Evolutionary conservation across 2,888 invertebrate species (phyloP).

Genomic region (Drosophila picticornis): DNA sequence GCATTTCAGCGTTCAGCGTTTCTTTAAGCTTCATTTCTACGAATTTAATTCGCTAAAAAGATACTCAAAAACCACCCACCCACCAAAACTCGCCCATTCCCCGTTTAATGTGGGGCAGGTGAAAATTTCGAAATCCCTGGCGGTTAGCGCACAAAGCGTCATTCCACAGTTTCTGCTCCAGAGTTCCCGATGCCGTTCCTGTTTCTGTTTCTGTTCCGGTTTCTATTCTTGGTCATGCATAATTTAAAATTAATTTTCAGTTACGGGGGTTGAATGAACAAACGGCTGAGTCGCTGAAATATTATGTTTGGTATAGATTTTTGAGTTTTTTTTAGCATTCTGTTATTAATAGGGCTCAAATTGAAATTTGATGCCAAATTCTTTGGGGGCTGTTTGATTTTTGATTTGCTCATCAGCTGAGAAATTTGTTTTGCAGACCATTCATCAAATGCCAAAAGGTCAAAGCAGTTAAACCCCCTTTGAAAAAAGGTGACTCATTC

Average conservation of each 20-base stretch:
- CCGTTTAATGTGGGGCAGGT: conserved; percentile 71
- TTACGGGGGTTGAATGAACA: conserved; percentile 31
- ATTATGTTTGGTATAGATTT: conserved; percentile 44
- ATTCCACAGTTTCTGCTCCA: conserved; percentile 25
- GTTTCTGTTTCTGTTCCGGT: background rate
- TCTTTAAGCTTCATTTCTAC: conserved; percentile 43
- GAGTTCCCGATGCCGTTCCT: background rate
- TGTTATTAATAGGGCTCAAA: conserved; percentile 70
- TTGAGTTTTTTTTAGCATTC: conserved; percentile 42
- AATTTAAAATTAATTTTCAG: conserved; percentile 78
- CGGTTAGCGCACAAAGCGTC: conserved; percentile 55
- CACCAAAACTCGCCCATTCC: background rate
- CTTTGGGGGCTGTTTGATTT: conserved; percentile 49
- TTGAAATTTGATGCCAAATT: conserved; percentile 68
- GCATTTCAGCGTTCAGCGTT: conserved; percentile 3
- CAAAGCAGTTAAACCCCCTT: conserved; percentile 7
- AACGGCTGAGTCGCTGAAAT: conserved; percentile 55
- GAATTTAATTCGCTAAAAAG: conserved; percentile 46
- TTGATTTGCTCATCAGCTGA: conserved; percentile 39
- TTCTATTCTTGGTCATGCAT: conserved; percentile 68
- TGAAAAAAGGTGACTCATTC: background rate
- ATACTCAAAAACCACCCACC: conserved; percentile 17
- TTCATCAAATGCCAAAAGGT: conserved; percentile 42
- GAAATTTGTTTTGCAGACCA: conserved; percentile 14
- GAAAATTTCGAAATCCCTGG: conserved; percentile 77